Conservation (phyloP, 2,113 vertebrate species). For the Chaetorhynchus papuensis region DNA sequence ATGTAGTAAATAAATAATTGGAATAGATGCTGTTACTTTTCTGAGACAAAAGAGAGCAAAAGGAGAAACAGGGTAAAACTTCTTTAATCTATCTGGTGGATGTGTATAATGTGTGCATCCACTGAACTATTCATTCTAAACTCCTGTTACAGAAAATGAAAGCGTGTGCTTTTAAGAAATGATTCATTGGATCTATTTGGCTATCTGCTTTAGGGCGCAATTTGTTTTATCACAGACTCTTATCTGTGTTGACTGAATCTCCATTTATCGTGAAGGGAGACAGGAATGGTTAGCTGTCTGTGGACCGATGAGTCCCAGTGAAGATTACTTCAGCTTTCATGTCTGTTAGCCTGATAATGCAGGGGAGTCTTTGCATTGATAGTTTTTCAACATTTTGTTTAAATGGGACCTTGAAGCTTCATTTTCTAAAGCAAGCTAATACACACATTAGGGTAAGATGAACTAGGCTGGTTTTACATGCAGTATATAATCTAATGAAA, state of each 20-base stretch:
- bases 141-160: not conserved
- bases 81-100: not conserved
- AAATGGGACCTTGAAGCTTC: not conserved
- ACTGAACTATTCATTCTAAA: not conserved
- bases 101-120: not conserved
- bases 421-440: not conserved
- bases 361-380: not conserved
- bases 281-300: not conserved
- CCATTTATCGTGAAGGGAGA: not conserved
- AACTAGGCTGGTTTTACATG: not conserved
- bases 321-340: not conserved
- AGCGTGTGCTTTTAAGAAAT: not conserved
- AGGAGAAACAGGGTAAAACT: not conserved
- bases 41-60: not conserved
- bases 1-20: not conserved
- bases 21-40: not conserved
- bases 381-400: not conserved
- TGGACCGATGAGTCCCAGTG: rapidly evolving
- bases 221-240: conserved; percentile 17
- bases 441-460: not conserved
- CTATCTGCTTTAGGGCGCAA: not conserved
- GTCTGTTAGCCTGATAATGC: not conserved
- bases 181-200: not conserved
- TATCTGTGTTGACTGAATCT: not conserved
- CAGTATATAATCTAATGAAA: not conserved